Conservation (phyloP, 2,797 vertebrate genomes). For the Oreochromis grahami region DNA sequence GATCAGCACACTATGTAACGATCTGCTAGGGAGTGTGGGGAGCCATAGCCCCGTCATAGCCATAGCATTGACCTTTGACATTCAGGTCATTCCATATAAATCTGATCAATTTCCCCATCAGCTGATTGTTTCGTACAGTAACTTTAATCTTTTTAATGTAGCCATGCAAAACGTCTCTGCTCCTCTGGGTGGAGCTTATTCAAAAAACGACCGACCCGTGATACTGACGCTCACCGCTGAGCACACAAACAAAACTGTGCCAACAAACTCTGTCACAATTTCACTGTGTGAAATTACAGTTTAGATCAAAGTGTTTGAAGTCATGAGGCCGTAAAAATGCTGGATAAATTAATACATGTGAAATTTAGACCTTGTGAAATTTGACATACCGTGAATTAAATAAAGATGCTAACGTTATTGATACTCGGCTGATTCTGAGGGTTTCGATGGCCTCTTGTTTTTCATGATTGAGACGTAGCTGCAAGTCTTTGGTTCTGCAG, state of each 20-base stretch:
- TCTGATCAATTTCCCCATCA: neutral
- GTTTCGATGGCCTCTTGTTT: neutral
- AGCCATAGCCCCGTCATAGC: no score
- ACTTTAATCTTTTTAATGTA: neutral
- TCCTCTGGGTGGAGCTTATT: neutral
- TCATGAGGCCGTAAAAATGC: neutral
- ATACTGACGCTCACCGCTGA: neutral
- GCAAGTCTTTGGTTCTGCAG: neutral
- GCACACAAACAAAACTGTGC: neutral
- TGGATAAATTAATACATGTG: neutral
- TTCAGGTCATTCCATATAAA: neutral
- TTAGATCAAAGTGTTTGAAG: neutral
- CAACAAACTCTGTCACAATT: neutral
- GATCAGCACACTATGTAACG: no score
- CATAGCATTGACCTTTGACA: neutral
- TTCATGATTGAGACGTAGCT: neutral
- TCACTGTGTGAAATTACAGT: neutral
- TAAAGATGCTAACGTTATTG: neutral
- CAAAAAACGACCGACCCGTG: neutral
- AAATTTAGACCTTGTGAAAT: neutral
- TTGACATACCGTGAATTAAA: neutral
- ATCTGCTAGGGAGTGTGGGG: no score
- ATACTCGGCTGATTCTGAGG: neutral
- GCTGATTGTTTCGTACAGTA: neutral
- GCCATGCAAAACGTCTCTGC: neutral